phyloP scores from a whole-genome alignment of 2,797 vertebrate species.

The Catharus ustulatus region DNA sequence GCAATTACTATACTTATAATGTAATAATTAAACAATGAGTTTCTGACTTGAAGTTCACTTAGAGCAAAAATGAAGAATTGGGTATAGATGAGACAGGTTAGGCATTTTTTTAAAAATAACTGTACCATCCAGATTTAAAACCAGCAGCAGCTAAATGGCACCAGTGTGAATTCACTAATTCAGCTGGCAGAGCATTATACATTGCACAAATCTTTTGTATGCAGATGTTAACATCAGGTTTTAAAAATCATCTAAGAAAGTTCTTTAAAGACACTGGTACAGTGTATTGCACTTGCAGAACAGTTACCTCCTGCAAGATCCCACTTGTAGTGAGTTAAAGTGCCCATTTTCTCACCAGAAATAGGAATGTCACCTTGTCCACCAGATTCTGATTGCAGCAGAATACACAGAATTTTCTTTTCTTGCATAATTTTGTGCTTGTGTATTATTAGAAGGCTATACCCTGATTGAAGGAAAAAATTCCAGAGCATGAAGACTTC shows the following conservation, averaged over 20 bases:
- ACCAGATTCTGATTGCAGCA: not conserved
- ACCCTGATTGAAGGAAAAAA: conserved; percentile 1
- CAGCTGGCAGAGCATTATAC: not conserved
- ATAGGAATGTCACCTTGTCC: conserved; percentile 12
- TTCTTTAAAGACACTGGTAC: conserved; percentile 44
- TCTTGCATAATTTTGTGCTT: conserved; percentile 32
- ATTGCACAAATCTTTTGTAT: not conserved
- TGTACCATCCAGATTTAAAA: conserved; percentile 6
- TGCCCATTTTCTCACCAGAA: conserved; percentile 38
- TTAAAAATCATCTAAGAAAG: not conserved
- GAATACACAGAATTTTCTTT: not conserved
- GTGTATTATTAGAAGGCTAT: not conserved
- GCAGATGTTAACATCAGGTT: conserved; percentile 5
- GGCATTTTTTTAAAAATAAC: not conserved
- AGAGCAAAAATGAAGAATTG: not conserved
- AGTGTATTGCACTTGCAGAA: conserved; percentile 46
- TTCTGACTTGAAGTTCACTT: not conserved
- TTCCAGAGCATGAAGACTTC: conserved; percentile 35
- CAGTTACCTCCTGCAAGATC: conserved; percentile 24
- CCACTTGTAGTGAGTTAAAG: conserved; percentile 3
- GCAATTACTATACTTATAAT: not conserved
- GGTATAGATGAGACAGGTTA: not conserved
- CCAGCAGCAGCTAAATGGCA: conserved; percentile 12
- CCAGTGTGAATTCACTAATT: not conserved
- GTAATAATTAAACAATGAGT: not conserved